Evolutionary conservation across 2,113 vertebrate species (phyloP).

Genomic region (Calyptommatus sinebrachiatus): DNA sequence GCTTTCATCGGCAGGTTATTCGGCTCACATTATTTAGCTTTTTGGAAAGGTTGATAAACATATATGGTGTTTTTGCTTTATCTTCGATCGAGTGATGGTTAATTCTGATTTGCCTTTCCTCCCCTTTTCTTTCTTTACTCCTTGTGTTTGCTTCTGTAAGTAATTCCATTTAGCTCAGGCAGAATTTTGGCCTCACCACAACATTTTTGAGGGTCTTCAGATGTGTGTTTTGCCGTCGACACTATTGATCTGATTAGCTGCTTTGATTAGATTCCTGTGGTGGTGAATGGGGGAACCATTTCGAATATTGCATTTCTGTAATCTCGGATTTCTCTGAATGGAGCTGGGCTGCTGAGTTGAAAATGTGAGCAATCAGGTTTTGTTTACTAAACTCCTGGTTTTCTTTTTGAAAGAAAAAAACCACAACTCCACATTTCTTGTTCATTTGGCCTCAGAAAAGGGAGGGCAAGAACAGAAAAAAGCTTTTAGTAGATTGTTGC

Average conservation of each 20-base stretch:
- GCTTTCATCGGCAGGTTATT: no score
- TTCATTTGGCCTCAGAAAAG: constrained; percentile 71
- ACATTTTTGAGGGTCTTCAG: constrained; percentile 21
- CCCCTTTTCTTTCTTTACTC: background rate
- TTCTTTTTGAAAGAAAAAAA: constrained; percentile 72
- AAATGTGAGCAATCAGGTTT: constrained; percentile 72
- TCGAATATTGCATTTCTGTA: constrained; percentile 71
- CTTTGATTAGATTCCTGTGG: constrained; percentile 64
- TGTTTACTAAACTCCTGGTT: constrained; percentile 74
- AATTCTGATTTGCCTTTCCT: constrained; percentile 10
- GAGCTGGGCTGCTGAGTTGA: constrained; percentile 54
- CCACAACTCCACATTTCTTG: constrained; percentile 68
- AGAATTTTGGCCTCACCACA: constrained; percentile 38
- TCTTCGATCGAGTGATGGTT: background rate
- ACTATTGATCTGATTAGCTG: constrained; percentile 71
- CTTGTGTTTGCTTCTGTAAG: constrained; percentile 28
- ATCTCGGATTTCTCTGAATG: constrained; percentile 56
- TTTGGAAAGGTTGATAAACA: background rate
- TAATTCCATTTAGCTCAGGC: constrained; percentile 9
- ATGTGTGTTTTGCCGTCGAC: constrained; percentile 48
- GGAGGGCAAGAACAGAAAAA: constrained; percentile 72
- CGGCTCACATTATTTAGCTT: no score
- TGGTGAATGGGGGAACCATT: constrained; percentile 44
- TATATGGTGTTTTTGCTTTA: background rate
- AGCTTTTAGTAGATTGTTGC: constrained; percentile 56